These are phyloP conservation scores for Elephas maximus DNA, from an alignment of 2,113 vertebrate genomes.

Conservation along the genomic window DNA sequence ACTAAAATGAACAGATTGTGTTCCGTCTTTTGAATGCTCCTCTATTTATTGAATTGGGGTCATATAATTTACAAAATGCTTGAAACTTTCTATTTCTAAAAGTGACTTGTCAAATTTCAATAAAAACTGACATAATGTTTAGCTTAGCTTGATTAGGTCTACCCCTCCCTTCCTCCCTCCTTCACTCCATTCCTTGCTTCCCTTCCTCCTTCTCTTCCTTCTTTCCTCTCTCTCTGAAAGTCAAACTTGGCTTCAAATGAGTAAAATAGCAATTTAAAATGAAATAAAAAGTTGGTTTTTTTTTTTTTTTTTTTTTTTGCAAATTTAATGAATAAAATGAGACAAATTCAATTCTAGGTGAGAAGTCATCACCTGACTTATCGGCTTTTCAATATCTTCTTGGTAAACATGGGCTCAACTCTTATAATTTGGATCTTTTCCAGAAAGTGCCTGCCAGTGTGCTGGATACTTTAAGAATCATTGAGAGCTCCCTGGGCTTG, in stretches of 20 bases:
- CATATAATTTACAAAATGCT: background rate
- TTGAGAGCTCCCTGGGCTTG: background rate
- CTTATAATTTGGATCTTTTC: slow-evolving; percentile 13
- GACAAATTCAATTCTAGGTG: background rate
- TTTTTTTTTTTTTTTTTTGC: background rate
- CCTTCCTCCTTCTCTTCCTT: background rate
- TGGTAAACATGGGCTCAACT: background rate
- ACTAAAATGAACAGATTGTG: background rate
- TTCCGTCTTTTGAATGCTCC: background rate
- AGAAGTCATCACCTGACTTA: background rate
- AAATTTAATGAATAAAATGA: slow-evolving; percentile 30
- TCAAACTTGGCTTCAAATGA: slow-evolving; percentile 5
- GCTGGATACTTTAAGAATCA: background rate
- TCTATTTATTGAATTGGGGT: background rate
- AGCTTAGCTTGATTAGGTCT: background rate
- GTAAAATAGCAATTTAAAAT: background rate
- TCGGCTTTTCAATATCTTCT: background rate
- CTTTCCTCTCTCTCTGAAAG: background rate
- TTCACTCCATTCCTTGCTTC: background rate
- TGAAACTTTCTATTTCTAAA: slow-evolving; percentile 43
- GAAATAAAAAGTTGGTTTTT: no score
- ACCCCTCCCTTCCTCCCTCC: background rate
- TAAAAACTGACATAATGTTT: background rate
- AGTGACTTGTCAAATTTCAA: background rate
- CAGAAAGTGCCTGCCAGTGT: background rate